A percentile compares a stretch with the other conserved stretches of the same genome.
Conservation (phyloP, 2,113 vertebrate genomes). For the Amazona vittata region DNA sequence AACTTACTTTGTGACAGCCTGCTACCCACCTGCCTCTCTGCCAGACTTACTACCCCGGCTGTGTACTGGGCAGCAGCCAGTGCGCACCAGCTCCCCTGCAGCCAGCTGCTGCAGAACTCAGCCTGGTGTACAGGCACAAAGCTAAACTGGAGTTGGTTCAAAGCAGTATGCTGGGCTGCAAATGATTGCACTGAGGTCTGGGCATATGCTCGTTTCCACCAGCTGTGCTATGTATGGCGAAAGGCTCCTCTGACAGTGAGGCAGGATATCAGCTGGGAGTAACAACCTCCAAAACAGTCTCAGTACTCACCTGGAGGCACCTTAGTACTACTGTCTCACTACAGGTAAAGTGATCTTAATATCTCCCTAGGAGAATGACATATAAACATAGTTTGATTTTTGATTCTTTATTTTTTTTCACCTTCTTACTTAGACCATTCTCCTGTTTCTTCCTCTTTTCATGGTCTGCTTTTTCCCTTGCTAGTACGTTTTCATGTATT, state of each 20-base stretch:
- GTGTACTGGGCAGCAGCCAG: not conserved
- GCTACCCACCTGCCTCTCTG: not conserved
- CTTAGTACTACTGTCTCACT: not conserved
- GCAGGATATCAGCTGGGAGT: not conserved
- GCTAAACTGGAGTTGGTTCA: not conserved
- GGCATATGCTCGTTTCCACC: not conserved
- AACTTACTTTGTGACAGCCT: not conserved
- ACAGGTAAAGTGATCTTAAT: not conserved
- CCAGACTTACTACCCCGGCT: not conserved
- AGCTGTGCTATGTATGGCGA: not conserved
- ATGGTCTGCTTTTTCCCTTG: not conserved
- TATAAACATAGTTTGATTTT: not conserved
- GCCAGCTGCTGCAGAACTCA: not conserved
- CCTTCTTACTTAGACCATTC: not conserved
- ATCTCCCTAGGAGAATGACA: not conserved
- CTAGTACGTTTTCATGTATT: not conserved
- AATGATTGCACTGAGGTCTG: not conserved
- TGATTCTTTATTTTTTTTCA: not conserved
- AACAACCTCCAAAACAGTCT: not conserved
- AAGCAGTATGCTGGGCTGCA: not conserved
- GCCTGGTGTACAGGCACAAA: not conserved
- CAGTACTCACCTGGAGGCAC: not conserved
- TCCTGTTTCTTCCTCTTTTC: not conserved
- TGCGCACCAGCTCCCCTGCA: not conserved
- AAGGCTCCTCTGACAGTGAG: not conserved